A percentile compares a stretch with the other conserved stretches of the same genome.
These are phyloP conservation scores for Tenthredo amoena DNA, from an alignment of 2,888 invertebrate genomes.

Conservation along the genomic window DNA sequence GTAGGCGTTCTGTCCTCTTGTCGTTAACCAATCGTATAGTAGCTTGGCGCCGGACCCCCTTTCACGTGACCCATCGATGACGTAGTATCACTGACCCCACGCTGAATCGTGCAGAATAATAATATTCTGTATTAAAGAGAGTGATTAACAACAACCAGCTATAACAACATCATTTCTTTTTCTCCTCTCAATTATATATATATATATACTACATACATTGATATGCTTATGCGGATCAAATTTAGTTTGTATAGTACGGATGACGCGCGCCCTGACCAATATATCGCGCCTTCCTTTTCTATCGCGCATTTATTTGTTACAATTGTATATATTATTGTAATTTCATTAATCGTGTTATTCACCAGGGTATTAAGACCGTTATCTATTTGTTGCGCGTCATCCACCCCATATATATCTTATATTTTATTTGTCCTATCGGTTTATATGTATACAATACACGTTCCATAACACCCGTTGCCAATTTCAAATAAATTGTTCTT, in stretches of 20 bases:
- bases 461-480: not conserved
- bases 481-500: not conserved
- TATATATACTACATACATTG: not conserved
- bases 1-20: conserved; percentile 6
- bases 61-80: conserved; percentile 70
- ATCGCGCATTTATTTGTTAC: not conserved
- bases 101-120: conserved; percentile 36
- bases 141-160: conserved; percentile 34
- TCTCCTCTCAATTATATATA: not conserved
- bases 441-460: not conserved
- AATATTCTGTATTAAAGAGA: conserved; percentile 19
- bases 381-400: conserved; percentile 19
- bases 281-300: not conserved
- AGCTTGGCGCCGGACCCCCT: conserved; percentile 73
- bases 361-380: conserved; percentile 12
- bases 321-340: conserved; percentile 14
- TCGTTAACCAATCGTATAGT: conserved; percentile 67
- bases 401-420: conserved; percentile 24
- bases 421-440: conserved; percentile 23
- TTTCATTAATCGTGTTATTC: conserved; percentile 24
- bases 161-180: conserved; percentile 34
- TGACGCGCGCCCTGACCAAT: conserved; percentile 3
- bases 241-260: not conserved
- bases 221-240: not conserved
- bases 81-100: conserved; percentile 69